phyloP scores from a whole-genome alignment of 2,888 invertebrate genomes.

The Drosophila hamatofila region DNA sequence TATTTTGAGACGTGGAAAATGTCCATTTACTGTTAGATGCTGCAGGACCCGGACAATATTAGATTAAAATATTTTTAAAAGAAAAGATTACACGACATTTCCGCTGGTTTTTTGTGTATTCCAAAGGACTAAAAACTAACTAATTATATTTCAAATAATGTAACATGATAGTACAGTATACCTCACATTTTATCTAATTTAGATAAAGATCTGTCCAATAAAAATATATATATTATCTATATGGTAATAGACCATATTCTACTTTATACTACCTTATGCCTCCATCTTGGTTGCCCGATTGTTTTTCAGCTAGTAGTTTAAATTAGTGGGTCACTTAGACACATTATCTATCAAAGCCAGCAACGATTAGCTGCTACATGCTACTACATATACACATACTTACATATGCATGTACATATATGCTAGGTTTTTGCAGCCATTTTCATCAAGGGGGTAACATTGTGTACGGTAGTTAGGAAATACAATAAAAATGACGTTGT shows the following conservation, averaged over 20 bases:
- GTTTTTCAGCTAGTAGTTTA: background rate
- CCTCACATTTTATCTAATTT: too few relatives aligned
- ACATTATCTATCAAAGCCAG: slow-evolving; percentile 4
- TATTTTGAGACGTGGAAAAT: too few relatives aligned
- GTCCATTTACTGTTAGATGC: background rate
- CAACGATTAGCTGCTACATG: slow-evolving; percentile 7
- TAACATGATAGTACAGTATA: background rate
- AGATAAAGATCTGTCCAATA: too few relatives aligned
- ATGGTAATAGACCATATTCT: too few relatives aligned
- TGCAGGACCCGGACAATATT: background rate
- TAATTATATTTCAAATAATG: background rate
- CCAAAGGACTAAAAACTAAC: background rate
- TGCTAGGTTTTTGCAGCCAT: slow-evolving; percentile 7
- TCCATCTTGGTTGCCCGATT: background rate
- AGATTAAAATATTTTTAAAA: too few relatives aligned
- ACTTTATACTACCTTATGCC: background rate
- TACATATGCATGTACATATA: background rate
- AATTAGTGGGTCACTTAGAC: slow-evolving; percentile 14
- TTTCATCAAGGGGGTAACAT: slow-evolving; percentile 9
- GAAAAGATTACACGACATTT: too few relatives aligned
- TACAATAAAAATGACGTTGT: slow-evolving; percentile 45
- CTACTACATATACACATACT: background rate
- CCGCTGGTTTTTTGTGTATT: too few relatives aligned
- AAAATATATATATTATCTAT: too few relatives aligned
- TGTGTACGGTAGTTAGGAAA: slow-evolving; percentile 28